Base-by-base conservation (phyloP, 2,888 invertebrate genomes). In the Hemistola chrysoprasaria region DNA sequence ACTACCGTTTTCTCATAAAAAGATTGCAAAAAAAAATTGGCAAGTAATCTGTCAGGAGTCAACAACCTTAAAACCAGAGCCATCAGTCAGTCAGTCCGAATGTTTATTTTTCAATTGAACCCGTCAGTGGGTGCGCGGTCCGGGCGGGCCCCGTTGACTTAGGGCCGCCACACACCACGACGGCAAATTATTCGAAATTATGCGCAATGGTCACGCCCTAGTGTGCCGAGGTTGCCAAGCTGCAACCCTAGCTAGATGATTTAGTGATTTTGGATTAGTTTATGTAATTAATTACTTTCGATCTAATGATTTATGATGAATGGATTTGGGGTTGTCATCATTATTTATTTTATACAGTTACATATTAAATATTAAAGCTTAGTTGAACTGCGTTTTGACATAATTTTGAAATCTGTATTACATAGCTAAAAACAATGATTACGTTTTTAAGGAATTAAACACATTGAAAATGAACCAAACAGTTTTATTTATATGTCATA, bases 21-120 rank as follows among this genome's bases (percentile, higher is more conserved):
- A 33, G 2, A 2, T 2, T 11, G 8, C 6, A 16, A 32, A 37
- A 36, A 39, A 34, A 49, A 34, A 46, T 35, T 52, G 11, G 54
- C 59, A 40, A 50, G 43, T 16, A 20, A 22, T 11, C 39, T 43
- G 47, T 47, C 43, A 37, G 48, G 65, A 71, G 81, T 78, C 78
- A 79, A 77, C 75, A 77, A 80, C 79, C 80, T 42, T 36, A 44
- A 44, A 70, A 65, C 55, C 40, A 55, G 62, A 60, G 59, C 63
- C 58, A 41, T 67, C 68, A 59, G 62, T 61, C 71, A 76, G 81
- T 83, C 85, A 78, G 74, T 81, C 83, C 80, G 70, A 54, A 67
- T 86, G 86, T 87, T 87, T 87, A 86, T 87, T 87, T 87, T 86
- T 86, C 87, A 86, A 86, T 85, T 84, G 77, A 67, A 67, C 71